Conservation (phyloP, 2,888 invertebrate species). For the Monopis laevigella region DNA sequence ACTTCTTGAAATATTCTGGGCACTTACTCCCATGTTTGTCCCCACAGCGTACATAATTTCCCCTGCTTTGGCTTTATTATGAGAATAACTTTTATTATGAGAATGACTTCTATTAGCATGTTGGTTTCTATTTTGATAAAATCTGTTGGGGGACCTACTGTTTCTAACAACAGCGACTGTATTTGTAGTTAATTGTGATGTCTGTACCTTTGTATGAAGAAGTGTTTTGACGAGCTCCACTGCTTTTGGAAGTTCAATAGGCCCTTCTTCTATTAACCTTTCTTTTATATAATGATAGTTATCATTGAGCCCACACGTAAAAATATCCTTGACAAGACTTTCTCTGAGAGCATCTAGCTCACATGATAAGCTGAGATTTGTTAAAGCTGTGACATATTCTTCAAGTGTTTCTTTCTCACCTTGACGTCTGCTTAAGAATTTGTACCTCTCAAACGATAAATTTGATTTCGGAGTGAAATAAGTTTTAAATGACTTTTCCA, state of each 20-base stretch:
- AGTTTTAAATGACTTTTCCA: constrained; percentile 1
- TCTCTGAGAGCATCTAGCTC: neutral
- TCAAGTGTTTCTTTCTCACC: neutral
- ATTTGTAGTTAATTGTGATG: neutral
- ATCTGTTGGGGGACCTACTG: neutral
- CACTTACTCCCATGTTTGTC: neutral
- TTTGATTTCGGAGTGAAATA: too few relatives aligned
- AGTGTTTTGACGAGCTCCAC: neutral
- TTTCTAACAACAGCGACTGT: neutral
- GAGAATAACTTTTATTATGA: neutral
- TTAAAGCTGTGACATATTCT: constrained; percentile 1
- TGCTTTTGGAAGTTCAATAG: neutral
- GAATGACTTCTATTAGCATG: neutral
- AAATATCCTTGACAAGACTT: constrained; percentile 1
- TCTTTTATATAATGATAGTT: neutral
- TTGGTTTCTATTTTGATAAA: neutral
- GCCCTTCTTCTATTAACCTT: neutral
- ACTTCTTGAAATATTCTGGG: neutral
- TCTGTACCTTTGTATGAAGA: neutral
- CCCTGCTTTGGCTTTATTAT: neutral
- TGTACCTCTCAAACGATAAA: too few relatives aligned
- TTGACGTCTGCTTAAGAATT: neutral
- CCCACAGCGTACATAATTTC: neutral
- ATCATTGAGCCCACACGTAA: neutral
- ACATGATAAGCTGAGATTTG: constrained; percentile 1